Conservation (phyloP, 2,113 vertebrate genomes). For the Halcyon senegalensis region DNA sequence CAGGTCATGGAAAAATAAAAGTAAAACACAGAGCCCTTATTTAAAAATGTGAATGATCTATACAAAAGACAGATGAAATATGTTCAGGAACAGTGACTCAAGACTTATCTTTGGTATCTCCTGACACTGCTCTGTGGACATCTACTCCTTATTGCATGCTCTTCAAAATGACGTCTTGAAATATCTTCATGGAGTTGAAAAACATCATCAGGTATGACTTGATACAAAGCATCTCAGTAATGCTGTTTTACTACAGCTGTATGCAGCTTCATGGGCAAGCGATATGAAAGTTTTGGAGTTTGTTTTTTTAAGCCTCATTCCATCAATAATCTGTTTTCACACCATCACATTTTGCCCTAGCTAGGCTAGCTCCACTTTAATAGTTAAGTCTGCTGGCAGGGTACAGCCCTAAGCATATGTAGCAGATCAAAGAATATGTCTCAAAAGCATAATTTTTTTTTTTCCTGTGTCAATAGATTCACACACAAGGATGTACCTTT, state of each 20-base stretch:
- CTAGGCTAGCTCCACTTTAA: background rate
- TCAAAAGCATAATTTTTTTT: background rate
- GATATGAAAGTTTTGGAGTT: background rate
- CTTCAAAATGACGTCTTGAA: background rate
- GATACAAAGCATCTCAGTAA: background rate
- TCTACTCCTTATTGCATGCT: background rate
- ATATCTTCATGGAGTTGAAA: background rate
- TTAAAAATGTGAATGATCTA: background rate
- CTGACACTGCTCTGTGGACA: background rate
- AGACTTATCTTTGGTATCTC: background rate
- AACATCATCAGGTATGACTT: background rate
- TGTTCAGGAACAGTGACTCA: background rate
- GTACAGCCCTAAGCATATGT: background rate
- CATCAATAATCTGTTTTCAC: background rate
- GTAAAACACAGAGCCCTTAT: background rate
- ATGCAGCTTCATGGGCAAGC: background rate
- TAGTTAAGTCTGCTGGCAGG: background rate
- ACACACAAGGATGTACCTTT: background rate
- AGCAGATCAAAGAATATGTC: background rate
- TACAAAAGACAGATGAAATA: background rate
- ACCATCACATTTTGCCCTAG: background rate
- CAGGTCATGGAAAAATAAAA: background rate
- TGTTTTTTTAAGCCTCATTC: background rate
- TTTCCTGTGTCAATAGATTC: background rate
- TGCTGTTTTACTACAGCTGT: background rate